Evolutionary conservation across 2,888 invertebrate species (phyloP).

Genomic region (Azorinus chamasolen): DNA sequence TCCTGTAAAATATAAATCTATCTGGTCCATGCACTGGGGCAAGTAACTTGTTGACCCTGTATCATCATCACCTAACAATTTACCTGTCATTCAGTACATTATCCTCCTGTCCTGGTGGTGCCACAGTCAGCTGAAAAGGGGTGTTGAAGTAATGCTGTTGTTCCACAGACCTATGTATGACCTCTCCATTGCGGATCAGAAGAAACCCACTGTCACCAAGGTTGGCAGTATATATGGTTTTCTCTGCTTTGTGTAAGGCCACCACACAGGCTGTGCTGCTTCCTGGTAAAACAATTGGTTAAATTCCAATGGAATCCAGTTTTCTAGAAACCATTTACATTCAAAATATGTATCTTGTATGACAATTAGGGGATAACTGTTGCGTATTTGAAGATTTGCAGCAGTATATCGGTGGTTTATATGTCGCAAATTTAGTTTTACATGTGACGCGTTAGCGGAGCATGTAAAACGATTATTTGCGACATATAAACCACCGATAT

Average conservation of each 20-base stretch:
- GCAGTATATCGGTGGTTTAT: no score
- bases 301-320: no score
- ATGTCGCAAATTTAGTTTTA: no score
- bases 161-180: conserved; percentile 97
- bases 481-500: no score
- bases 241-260: conserved; percentile 95
- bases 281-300: conserved; percentile 89
- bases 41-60: no score
- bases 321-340: background rate
- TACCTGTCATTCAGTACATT: conserved; percentile 96
- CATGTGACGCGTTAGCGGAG: no score
- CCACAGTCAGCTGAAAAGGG: conserved; percentile 97
- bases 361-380: no score
- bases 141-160: conserved; percentile 99
- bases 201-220: conserved; percentile 99
- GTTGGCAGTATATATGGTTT: conserved; percentile 97
- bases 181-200: conserved; percentile 88
- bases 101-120: conserved; percentile 94
- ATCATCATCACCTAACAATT: background rate
- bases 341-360: no score
- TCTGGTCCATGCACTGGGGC: no score
- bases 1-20: no score
- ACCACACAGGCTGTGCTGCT: conserved; percentile 99
- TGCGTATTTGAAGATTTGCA: no score
- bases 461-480: no score